Base-by-base conservation (phyloP, 92 coral and sea anemone genomes). In the Palythoa grandis region DNA sequence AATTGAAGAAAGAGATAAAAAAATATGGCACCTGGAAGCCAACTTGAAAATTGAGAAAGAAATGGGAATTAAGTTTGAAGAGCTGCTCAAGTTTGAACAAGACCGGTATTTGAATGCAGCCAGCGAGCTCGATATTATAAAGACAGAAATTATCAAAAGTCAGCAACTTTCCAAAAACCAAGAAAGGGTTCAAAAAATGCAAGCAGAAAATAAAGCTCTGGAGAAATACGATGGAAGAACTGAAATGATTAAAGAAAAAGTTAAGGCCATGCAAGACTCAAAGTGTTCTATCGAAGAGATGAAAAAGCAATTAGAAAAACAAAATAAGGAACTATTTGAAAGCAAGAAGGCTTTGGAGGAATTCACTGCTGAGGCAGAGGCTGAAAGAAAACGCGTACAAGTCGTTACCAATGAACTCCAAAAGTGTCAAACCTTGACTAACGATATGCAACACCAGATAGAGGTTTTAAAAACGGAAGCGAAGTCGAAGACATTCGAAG, bases 41-140 rank as follows among this genome's bases (percentile, higher is more conserved):
- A 89, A 83, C 74, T 89, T 93, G 72, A 78, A 72, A 52, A 60
- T 86, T 50, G 96, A 93, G 77, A 91, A 73, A 66, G 94, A 91
- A 47, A 82, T 68, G 77, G 83, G 83, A 17, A 83, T 83, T 24
- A 88, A 77, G 52, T 78, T 91, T 61, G 79, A 70, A 39, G 82
- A 91, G 53, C 84, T 87, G 19, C 74, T 91, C 17, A 78, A 87
- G 80, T 77, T 77, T 40, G 93, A 91, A 72, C 91, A 91, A 70
- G 47, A 74, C 38, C 70, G 82, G 16, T 83, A 88, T 74, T 17
- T 52, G 50, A 77, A 84, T 17, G 61, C 84, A 39, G 70, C 84
- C 15, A 68, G 88, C 70, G 91, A 88, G 15, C 70, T 83, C 15
- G 80, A 71, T 5, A 20, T 35, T 52, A 67, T 53, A 12, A 71